Conservation (phyloP, 2,888 invertebrate species). For the Zhengitettix transpicula region DNA sequence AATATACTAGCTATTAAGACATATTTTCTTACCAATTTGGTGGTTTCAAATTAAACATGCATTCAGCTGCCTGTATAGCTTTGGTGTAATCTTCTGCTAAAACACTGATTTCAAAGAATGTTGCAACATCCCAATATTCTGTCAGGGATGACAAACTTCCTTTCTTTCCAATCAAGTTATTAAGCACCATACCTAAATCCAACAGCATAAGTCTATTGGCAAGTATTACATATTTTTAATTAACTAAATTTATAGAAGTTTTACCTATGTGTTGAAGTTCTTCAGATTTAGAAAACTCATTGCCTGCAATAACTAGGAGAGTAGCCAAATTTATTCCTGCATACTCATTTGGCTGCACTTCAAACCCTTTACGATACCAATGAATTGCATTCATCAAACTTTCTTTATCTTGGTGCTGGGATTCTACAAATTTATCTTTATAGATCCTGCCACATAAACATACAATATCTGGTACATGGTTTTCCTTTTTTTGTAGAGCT, state of each 20-base stretch:
- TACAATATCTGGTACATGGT: slow-evolving; percentile 91
- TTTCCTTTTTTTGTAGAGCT: slow-evolving; percentile 83
- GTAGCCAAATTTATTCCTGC: slow-evolving; percentile 98
- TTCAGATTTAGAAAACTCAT: slow-evolving; percentile 81
- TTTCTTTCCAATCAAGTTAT: slow-evolving; percentile 94
- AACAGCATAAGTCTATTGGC: no score
- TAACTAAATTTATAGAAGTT: slow-evolving; percentile 2
- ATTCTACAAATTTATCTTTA: slow-evolving; percentile 93
- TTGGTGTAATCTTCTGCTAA: slow-evolving; percentile 92
- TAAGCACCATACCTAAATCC: slow-evolving; percentile 65
- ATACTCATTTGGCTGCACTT: slow-evolving; percentile 96
- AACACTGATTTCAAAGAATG: slow-evolving; percentile 96
- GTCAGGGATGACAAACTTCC: slow-evolving; percentile 82
- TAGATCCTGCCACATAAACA: slow-evolving; percentile 96
- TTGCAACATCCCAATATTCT: slow-evolving; percentile 99
- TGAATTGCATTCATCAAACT: slow-evolving; percentile 84
- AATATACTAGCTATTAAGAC: background rate
- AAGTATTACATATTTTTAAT: no score
- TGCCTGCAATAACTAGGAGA: slow-evolving; percentile 86
- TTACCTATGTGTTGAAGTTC: slow-evolving; percentile 79
- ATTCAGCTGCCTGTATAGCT: slow-evolving; percentile 90
- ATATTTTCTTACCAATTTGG: slow-evolving; percentile 51
- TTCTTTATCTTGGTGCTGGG: slow-evolving; percentile 72
- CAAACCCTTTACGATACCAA: slow-evolving; percentile 96
- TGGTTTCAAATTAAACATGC: slow-evolving; percentile 81